Evolutionary conservation across 2,797 vertebrate species (phyloP), one percentile per base, ranked within the genome.

Genomic region (Betta splendens): DNA sequence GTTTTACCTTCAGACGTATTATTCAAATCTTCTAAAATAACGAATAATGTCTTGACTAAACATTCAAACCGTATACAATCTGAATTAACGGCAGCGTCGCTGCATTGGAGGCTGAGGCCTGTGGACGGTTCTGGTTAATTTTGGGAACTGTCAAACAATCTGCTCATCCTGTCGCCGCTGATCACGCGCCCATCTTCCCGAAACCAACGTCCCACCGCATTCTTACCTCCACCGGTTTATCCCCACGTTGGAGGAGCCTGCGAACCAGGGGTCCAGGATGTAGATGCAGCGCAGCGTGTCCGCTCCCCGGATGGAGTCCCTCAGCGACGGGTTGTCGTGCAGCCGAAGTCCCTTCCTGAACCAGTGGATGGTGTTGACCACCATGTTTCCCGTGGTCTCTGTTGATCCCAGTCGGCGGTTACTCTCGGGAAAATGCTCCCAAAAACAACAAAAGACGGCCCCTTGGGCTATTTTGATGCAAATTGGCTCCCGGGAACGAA

Each of bases 221-320:
- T 2, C 90, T 92, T 84, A 97, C 95, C 95, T 93, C 96, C 96
- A 98, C 85, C 96, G 92, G 94, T 93, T 98, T 93, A 97, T 97
- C 63, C 95, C 95, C 80, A 98, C 94, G 40, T 94, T 96, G 64
- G 95, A 98, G 16, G 95, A 96, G 3, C 95, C 96, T 0, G 96
- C 96, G 68, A 97, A 98, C 96, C 96, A 98, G 23, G 96, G 95
- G 75, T 98, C 96, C 51, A 98, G 89, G 78, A 97, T 96, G 85
- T 96, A 98, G 60, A 98, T 93, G 85, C 95, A 97, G 43, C 95
- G 92, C 46, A 97, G 81, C 5, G 86, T 92, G 85, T 95, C 93
- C 2, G 94, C 92, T 23, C 92, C 93, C 55, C 86, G 89, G 79
- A 97, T 92, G 20, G 94, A 94, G 54, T 95, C 95, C 80, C 88